Evolutionary conservation across 2,113 vertebrate species (phyloP).

Genomic region (Neodontobutis hainanensis): DNA sequence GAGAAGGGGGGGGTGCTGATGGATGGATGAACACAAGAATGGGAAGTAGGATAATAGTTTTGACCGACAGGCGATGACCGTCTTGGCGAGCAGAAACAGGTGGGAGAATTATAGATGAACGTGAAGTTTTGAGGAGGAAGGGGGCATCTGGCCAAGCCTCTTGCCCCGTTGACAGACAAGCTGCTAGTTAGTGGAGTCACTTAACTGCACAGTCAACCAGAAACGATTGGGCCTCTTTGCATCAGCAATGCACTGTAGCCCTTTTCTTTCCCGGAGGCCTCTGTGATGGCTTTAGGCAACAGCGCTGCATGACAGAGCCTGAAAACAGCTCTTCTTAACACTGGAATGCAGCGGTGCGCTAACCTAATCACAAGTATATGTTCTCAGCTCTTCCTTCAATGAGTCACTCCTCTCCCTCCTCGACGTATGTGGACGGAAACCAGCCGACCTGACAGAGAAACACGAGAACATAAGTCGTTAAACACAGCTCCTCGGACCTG

Average conservation of each 20-base stretch:
- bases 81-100: conserved; percentile 63
- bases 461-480: background rate
- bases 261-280: conserved; percentile 45
- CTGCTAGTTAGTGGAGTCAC: conserved; percentile 53
- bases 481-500: background rate
- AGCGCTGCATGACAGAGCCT: conserved; percentile 12
- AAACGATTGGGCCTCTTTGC: conserved; percentile 30
- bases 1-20: background rate
- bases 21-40: conserved; percentile 39
- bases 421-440: conserved; percentile 98
- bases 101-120: conserved; percentile 64
- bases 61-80: conserved; percentile 50
- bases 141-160: conserved; percentile 25
- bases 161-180: conserved; percentile 58
- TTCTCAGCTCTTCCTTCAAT: conserved; percentile 9
- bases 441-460: conserved; percentile 88
- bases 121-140: background rate
- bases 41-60: conserved; percentile 53
- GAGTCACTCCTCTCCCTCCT: conserved; percentile 90
- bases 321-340: conserved; percentile 18
- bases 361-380: conserved; percentile 12
- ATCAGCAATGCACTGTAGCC: conserved; percentile 12
- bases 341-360: conserved; percentile 28
- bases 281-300: conserved; percentile 40
- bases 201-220: conserved; percentile 44